Base-by-base conservation (phyloP, 2,888 invertebrate species). In the Oegoconia quadripuncta region DNA sequence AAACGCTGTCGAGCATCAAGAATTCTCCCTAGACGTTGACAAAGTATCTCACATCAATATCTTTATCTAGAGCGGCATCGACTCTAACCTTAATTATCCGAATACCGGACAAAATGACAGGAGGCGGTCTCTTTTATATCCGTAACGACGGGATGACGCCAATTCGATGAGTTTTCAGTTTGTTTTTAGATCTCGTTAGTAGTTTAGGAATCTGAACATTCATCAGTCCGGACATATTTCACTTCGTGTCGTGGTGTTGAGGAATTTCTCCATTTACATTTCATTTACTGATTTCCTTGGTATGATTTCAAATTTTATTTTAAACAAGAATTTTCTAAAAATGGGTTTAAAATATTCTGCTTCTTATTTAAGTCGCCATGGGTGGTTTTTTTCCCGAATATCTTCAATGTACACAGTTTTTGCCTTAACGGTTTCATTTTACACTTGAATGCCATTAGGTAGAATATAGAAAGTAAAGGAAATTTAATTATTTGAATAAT, bases 111-210 rank as follows among this genome's bases (percentile, higher is more conserved):
- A 50, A 71, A 73, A 70, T 62, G 67, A 71, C 68, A 64, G 67
- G 50, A 63, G 60, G 68, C 72, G 76, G 70, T 56, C 59, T 56
- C 67, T 67, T 71, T 71, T 59, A 57, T 64, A 62, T 55, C 52
- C 50, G 49, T 58, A 71, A 71, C 62, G 60, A 65, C 68, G 57
- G 64, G 65, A 66, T 64, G 71, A 65, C 63, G 66, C 56, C 68
- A 61, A 68, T 70, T 63, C 62, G 60, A 69, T 64, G 65, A 61
- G 62, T 60, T 64, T 53, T 58, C 55, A 59, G 73, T 76, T 75
- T 72, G 72, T 75, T 81, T 81, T 77, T 79, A 78, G 78, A 77
- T 72, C 72, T 74, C 68, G 68, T 75, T 72, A 74, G 69, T 63
- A 66, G 66, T 55, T 47, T 50, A 59, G 60, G 77, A 78, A 77